Evolutionary conservation across 2,113 vertebrate species (phyloP), one percentile per base, ranked within the genome.

Genomic region (Epinephelus cyanopodus): DNA sequence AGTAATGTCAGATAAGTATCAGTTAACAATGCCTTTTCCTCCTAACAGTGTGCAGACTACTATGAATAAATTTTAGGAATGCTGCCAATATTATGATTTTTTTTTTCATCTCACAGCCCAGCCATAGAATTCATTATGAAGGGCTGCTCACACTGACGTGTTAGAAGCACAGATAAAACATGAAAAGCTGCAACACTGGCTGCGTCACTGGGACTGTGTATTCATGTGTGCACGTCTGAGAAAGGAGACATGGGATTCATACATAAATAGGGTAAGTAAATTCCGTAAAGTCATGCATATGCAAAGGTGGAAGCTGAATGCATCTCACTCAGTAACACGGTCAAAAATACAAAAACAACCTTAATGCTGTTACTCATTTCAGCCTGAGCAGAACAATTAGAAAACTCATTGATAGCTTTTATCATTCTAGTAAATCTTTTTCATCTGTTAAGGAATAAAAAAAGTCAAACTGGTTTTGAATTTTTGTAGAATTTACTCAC

Each of bases 401-500:
- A 64, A 75, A 85, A 64, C 19, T 72, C 4, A 78, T 29, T 63
- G 71, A 83, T 29, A 70, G 54, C 27, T 19, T 57, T 66, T 27
- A 52, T 58, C 48, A 25, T 19, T n/a, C 48, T 71, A 50, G 57
- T 76, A 53, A 53, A 42, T 67, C 8, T 54, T n/a, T 74, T 45
- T 64, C 18, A 2, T 19, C 54, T 39, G 39, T 79, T 52, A 8
- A 23, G 8, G 3, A 42, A 50, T 73, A 18, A 13, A 21, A n/a
- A 42, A 10, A 25, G 8, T 13, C 5, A 53, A 63, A 27, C 58
- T 60, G 4, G 1, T 6, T 47, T 72, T 61, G 18, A 60, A 42
- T 57, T 68, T 19, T 0, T 48, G 57, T 2, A 23, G 45, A 74
- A 15, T 73, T 56, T 11, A 90, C 95, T 95, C 89, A 96, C 94